Conservation (phyloP, 2,113 vertebrate genomes). For the Pituophis catenifer region DNA sequence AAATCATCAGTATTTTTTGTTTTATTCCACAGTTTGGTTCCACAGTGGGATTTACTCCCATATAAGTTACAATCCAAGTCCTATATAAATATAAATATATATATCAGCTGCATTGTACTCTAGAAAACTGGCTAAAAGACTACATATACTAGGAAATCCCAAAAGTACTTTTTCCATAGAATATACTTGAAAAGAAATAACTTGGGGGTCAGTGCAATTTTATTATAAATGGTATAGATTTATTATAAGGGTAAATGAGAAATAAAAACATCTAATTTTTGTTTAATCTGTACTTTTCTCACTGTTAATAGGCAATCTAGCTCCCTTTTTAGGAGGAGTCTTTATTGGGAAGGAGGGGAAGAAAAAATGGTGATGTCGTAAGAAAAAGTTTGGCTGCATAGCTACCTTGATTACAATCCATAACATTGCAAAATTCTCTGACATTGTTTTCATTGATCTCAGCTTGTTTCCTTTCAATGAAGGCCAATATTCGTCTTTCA, state of each 20-base stretch:
- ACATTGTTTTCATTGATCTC: conserved; percentile 99
- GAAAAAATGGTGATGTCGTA: conserved; percentile 29
- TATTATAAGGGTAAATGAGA: not conserved
- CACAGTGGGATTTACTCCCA: not conserved
- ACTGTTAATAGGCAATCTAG: conserved; percentile 16
- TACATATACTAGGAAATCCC: not conserved
- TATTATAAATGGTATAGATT: not conserved
- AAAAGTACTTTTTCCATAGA: no score
- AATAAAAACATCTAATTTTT: conserved; percentile 1
- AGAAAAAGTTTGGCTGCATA: conserved; percentile 62
- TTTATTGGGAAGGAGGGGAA: not conserved
- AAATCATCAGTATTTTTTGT: not conserved
- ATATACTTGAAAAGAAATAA: not conserved
- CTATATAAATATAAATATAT: not conserved
- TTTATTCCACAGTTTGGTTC: not conserved
- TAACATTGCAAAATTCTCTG: conserved; percentile 99
- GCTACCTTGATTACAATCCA: conserved; percentile 99
- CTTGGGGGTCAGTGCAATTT: not conserved
- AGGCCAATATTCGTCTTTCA: conserved; percentile 98
- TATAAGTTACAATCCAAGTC: not conserved
- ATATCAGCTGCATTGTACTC: not conserved
- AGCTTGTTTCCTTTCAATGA: conserved; percentile 99
- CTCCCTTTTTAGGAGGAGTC: conserved; percentile 25
- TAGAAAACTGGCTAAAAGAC: not conserved
- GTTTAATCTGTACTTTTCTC: conserved; percentile 17